Percentiles rank a stretch among this genome's conserved stretches.
Evolutionary conservation across 2,797 vertebrate genomes (phyloP).

Genomic region (Chanos chanos): DNA sequence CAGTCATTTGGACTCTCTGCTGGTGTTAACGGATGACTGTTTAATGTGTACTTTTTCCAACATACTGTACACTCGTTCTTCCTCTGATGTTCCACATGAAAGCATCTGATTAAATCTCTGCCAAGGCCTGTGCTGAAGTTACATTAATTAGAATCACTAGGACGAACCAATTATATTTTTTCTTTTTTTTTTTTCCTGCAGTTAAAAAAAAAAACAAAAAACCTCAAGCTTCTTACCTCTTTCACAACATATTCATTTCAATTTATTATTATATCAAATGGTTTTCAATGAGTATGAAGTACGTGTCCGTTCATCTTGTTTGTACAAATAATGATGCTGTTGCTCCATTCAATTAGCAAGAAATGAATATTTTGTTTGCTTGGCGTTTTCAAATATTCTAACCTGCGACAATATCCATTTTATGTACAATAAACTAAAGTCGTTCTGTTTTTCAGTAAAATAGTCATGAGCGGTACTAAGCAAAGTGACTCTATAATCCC

Average conservation of each 20-base stretch:
- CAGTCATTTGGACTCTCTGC: too few relatives aligned
- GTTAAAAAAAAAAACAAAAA: too few relatives aligned
- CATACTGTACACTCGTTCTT: slow-evolving; percentile 2
- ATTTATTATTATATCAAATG: neutral
- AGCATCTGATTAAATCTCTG: slow-evolving; percentile 19
- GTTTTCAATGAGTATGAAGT: neutral
- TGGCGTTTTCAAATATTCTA: too few relatives aligned
- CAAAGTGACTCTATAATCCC: too few relatives aligned
- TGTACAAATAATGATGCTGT: neutral
- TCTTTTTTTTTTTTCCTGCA: too few relatives aligned
- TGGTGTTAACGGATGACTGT: too few relatives aligned
- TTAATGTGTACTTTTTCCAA: neutral
- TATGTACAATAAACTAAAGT: too few relatives aligned
- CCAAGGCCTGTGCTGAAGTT: slow-evolving; percentile 1
- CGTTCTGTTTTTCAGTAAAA: too few relatives aligned
- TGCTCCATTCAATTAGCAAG: too few relatives aligned
- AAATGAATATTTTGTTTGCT: too few relatives aligned
- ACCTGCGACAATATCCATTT: too few relatives aligned
- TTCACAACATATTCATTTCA: slow-evolving; percentile 10
- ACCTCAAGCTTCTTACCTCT: slow-evolving; percentile 1
- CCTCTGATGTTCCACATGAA: slow-evolving; percentile 17
- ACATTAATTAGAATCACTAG: slow-evolving; percentile 23
- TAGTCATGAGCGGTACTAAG: too few relatives aligned
- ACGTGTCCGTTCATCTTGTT: neutral
- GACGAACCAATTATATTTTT: slow-evolving; percentile 24